Percentiles rank a stretch among this genome's conserved stretches.
phyloP scores from a whole-genome alignment of 2,113 vertebrate genomes.

The Orthonyx spaldingii region DNA sequence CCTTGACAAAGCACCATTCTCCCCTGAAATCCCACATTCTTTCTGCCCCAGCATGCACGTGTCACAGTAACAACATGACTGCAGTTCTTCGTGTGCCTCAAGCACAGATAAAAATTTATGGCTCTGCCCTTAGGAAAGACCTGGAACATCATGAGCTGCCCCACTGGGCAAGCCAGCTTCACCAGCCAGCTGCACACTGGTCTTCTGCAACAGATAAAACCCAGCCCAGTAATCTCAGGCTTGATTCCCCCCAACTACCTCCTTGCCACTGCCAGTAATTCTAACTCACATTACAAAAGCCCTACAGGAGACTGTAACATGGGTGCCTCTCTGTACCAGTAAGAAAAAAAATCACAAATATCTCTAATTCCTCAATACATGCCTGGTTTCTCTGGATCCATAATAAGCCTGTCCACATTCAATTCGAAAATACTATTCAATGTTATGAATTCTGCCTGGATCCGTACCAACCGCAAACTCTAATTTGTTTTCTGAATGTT shows the following conservation, averaged over 20 bases:
- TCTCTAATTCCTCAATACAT: background rate
- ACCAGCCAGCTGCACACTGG: background rate
- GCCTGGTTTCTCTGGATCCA: background rate
- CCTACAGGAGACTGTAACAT: background rate
- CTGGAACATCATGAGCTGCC: background rate
- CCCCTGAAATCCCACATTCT: background rate
- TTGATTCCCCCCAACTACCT: fast-evolving
- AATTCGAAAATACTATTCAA: background rate
- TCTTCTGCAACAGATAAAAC: background rate
- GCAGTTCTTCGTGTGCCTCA: background rate
- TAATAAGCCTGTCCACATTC: background rate
- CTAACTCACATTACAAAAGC: background rate
- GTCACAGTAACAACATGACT: background rate
- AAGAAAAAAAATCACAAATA: background rate
- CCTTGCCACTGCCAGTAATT: background rate
- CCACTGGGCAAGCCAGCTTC: background rate
- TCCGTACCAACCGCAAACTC: background rate
- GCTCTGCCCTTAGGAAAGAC: background rate
- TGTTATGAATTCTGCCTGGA: conserved; percentile 27
- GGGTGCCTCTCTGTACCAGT: background rate
- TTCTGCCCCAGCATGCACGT: fast-evolving
- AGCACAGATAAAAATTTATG: background rate
- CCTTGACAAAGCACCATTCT: background rate
- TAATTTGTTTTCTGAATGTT: conserved; percentile 50
- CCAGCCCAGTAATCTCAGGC: background rate